A percentile compares a stretch with the other conserved stretches of the same genome.
Conservation (phyloP, 2,797 vertebrate genomes). For the Centroberyx gerrardi region DNA sequence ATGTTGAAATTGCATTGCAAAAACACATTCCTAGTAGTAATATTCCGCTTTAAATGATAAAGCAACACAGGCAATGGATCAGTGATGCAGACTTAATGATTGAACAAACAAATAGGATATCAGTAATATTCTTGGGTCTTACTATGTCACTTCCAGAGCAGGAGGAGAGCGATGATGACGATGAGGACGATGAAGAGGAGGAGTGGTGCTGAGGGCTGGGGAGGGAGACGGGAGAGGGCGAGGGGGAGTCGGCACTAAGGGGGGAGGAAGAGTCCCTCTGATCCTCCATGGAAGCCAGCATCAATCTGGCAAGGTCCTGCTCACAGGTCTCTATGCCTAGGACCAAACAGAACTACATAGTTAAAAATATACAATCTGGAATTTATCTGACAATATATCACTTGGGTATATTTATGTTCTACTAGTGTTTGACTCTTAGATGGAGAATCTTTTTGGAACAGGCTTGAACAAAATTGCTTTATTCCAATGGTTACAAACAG, state of each 20-base stretch:
- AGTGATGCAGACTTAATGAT: background rate
- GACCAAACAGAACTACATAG: slow-evolving; percentile 2
- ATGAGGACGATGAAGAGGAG: slow-evolving; percentile 56
- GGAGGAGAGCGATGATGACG: slow-evolving; percentile 89
- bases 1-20: too few species aligned
- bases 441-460: too few species aligned
- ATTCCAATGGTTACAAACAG: too few species aligned
- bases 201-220: slow-evolving; percentile 88
- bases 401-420: too few species aligned
- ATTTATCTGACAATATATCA: background rate
- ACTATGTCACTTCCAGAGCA: slow-evolving; percentile 93
- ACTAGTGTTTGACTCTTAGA: too few species aligned
- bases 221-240: slow-evolving; percentile 92
- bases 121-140: slow-evolving; percentile 69
- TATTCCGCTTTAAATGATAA: background rate
- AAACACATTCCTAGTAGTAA: too few species aligned
- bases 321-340: slow-evolving; percentile 74
- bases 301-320: slow-evolving; percentile 74
- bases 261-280: slow-evolving; percentile 88
- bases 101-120: background rate
- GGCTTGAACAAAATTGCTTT: background rate
- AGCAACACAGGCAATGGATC: background rate
- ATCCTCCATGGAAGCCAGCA: slow-evolving; percentile 82
- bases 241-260: slow-evolving; percentile 87
- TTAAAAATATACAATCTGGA: background rate